Percentiles rank a stretch among this genome's conserved stretches.
phyloP scores from a whole-genome alignment of 2,797 vertebrate species.

The Morus bassanus region DNA sequence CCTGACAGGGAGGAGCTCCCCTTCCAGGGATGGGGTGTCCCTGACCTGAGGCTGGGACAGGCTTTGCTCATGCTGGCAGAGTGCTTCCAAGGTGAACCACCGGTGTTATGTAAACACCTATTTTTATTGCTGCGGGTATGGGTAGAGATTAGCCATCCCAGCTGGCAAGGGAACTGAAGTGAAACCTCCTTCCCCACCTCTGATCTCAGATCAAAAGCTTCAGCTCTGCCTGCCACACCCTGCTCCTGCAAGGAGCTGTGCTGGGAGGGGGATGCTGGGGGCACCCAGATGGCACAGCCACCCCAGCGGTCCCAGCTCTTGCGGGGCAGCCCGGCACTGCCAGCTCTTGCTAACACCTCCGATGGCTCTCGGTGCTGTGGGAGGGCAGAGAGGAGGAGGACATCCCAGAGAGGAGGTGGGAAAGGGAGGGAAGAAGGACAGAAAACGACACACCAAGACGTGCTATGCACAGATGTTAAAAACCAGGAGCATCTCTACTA shows the following conservation, averaged over 20 bases:
- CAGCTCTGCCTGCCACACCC: neutral
- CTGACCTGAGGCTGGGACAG: neutral
- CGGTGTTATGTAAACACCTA: neutral
- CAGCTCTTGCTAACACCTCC: neutral
- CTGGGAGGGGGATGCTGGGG: accelerated
- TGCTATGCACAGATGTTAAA: slow-evolving; percentile 20
- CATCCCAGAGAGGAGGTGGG: neutral
- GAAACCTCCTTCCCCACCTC: neutral
- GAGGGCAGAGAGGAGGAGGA: neutral
- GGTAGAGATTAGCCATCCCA: neutral
- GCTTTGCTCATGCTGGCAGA: neutral
- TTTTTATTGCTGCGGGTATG: neutral
- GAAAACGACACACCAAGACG: neutral
- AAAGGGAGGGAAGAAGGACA: neutral
- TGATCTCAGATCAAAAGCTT: slow-evolving; percentile 35
- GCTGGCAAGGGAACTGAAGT: neutral
- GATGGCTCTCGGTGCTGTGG: accelerated
- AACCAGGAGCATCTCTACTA: neutral
- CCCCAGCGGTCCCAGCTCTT: accelerated
- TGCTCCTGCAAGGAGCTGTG: neutral
- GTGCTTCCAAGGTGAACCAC: neutral
- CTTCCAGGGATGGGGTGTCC: neutral
- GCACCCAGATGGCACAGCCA: neutral
- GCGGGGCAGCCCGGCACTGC: accelerated
- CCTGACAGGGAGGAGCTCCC: neutral